Conservation (phyloP, 2,797 vertebrate genomes). For the Coluber constrictor region DNA sequence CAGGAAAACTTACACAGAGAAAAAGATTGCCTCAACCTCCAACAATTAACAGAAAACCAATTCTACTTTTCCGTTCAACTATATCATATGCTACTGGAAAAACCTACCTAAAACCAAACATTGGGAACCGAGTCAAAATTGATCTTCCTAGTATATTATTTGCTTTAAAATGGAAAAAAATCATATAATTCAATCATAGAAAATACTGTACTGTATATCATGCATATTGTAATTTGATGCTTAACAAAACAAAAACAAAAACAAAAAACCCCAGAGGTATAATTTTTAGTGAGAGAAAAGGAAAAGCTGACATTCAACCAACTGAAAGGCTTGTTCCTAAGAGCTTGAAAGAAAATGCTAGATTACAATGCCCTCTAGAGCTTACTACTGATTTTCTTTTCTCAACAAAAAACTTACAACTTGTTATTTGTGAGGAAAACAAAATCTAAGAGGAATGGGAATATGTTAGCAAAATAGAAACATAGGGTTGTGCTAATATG, state of each 20-base stretch:
- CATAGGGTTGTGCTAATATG: background rate
- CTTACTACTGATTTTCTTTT: background rate
- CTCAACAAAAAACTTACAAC: background rate
- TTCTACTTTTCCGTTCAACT: background rate
- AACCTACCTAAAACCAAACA: background rate
- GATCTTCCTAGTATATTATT: background rate
- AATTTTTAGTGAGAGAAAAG: background rate
- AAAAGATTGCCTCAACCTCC: background rate
- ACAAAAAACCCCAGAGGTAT: background rate
- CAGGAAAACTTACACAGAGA: background rate
- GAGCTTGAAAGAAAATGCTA: background rate
- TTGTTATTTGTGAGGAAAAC: background rate
- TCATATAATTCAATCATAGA: background rate
- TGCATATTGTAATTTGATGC: background rate
- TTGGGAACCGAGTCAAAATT: background rate
- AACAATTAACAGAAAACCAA: background rate
- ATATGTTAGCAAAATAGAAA: background rate
- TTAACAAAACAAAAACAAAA: background rate
- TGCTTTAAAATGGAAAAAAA: background rate
- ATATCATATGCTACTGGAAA: background rate
- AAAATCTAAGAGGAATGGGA: background rate
- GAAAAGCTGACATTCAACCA: background rate
- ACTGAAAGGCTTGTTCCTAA: background rate
- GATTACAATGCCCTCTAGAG: background rate
- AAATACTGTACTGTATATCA: background rate